These are phyloP conservation scores for Diabrotica undecimpunctata DNA, from an alignment of 1,140 invertebrate species.

Conservation along the genomic window DNA sequence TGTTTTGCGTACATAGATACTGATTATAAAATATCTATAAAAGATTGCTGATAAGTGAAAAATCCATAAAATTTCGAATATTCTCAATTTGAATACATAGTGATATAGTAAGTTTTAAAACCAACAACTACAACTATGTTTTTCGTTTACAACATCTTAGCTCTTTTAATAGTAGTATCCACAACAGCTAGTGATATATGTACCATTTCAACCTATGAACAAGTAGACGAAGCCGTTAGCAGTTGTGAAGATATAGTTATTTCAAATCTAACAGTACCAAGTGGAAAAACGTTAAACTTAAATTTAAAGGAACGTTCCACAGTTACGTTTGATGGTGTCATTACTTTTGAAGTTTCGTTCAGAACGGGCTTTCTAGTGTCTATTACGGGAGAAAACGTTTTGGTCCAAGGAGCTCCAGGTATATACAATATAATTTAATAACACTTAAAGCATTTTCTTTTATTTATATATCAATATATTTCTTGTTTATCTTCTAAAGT, in stretches of 20 bases:
- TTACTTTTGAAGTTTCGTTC: not conserved
- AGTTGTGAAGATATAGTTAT: conserved; percentile 6
- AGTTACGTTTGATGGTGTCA: not conserved
- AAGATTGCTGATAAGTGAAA: too few relatives aligned
- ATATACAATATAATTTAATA: not conserved
- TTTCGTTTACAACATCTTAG: too few relatives aligned
- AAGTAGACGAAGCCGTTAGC: not conserved
- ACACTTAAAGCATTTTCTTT: too few relatives aligned
- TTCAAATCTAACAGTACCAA: conserved; percentile 5
- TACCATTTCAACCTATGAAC: not conserved
- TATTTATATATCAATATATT: too few relatives aligned
- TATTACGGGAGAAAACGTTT: not conserved
- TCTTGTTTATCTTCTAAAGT: too few relatives aligned
- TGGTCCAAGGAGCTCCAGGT: conserved; percentile 4
- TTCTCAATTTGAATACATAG: too few relatives aligned
- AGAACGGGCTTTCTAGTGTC: conserved; percentile 2
- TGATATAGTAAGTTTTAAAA: too few relatives aligned
- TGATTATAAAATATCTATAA: too few relatives aligned
- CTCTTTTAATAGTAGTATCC: too few relatives aligned
- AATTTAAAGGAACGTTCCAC: conserved; percentile 4
- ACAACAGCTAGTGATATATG: not conserved
- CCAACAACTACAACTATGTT: too few relatives aligned
- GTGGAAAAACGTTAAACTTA: conserved; percentile 8
- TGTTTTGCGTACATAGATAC: too few relatives aligned
- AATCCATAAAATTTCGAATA: too few relatives aligned